Evolutionary conservation across 2,888 invertebrate species (phyloP).

Genomic region (Idaea aversata): DNA sequence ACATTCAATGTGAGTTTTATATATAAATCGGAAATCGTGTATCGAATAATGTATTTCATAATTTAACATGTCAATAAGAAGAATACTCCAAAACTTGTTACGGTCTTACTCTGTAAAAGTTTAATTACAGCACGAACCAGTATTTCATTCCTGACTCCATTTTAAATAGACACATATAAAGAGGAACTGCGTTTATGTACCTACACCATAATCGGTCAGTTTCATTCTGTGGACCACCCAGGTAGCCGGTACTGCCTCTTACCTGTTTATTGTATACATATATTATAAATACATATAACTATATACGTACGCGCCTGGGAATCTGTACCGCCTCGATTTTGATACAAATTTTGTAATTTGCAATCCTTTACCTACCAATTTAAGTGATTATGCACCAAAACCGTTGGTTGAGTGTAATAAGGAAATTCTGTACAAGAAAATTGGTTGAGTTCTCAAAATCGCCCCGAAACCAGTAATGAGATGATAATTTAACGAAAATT

Average conservation of each 20-base stretch:
- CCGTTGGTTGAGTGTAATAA: slow-evolving; percentile 58
- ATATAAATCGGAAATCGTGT: background rate
- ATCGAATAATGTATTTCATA: background rate
- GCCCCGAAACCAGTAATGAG: slow-evolving; percentile 55
- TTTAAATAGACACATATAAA: slow-evolving; percentile 59
- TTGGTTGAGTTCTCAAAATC: slow-evolving; percentile 48
- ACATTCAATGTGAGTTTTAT: background rate
- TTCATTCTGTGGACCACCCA: slow-evolving; percentile 75
- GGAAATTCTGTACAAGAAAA: slow-evolving; percentile 52
- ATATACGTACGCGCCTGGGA: slow-evolving; percentile 37
- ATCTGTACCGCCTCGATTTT: slow-evolving; percentile 42
- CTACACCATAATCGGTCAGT: slow-evolving; percentile 61
- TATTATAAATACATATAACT: slow-evolving; percentile 23
- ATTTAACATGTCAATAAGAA: background rate
- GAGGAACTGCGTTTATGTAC: slow-evolving; percentile 40
- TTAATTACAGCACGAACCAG: slow-evolving; percentile 62
- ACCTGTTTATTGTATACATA: slow-evolving; percentile 40
- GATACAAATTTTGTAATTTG: slow-evolving; percentile 72
- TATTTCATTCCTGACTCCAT: slow-evolving; percentile 62
- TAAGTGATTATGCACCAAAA: slow-evolving; percentile 59
- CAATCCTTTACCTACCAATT: slow-evolving; percentile 67
- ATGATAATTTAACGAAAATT: slow-evolving; percentile 57
- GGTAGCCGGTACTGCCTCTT: slow-evolving; percentile 53
- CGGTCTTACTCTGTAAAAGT: slow-evolving; percentile 24
- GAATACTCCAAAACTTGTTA: slow-evolving; percentile 5